Percentiles rank a stretch among this genome's conserved stretches.
phyloP scores from a whole-genome alignment of 1,140 invertebrate genomes.

The Drosophila gunungcola region DNA sequence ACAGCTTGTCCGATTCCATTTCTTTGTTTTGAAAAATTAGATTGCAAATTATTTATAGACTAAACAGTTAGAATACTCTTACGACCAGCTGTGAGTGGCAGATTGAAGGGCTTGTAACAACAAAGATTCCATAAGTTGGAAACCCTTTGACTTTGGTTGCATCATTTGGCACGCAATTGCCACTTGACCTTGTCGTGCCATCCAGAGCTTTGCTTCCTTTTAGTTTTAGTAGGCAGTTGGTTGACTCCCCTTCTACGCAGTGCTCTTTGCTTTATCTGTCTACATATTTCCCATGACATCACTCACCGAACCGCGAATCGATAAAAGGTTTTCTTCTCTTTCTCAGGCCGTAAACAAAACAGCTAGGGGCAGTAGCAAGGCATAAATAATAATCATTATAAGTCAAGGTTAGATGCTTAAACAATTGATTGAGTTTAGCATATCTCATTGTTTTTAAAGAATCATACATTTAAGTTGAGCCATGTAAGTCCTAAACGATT shows the following conservation, averaged over 20 bases:
- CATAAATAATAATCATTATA: slow-evolving; percentile 23
- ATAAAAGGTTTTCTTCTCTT: slow-evolving; percentile 58
- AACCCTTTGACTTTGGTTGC: slow-evolving; percentile 11
- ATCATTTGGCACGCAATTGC: slow-evolving; percentile 23
- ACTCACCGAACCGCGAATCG: slow-evolving; percentile 50
- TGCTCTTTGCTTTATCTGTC: slow-evolving; percentile 7
- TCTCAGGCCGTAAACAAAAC: slow-evolving; percentile 38
- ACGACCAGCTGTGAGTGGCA: no score
- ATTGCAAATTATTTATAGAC: no score
- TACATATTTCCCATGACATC: slow-evolving; percentile 50
- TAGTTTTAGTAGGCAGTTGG: not conserved
- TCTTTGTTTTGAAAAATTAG: not conserved
- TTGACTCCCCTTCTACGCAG: not conserved
- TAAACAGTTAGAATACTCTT: no score
- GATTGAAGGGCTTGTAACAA: not conserved
- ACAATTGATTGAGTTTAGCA: not conserved
- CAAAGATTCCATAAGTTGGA: not conserved
- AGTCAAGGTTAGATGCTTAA: not conserved
- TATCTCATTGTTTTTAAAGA: no score
- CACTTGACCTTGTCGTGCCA: slow-evolving; percentile 24
- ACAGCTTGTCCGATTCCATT: no score
- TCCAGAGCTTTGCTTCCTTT: slow-evolving; percentile 8
- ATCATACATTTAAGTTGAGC: no score
- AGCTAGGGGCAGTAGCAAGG: slow-evolving; percentile 2
- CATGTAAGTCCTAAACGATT: no score